Evolutionary conservation across 2,797 vertebrate species (phyloP).

Genomic region (Gymnoscopelus braueri): DNA sequence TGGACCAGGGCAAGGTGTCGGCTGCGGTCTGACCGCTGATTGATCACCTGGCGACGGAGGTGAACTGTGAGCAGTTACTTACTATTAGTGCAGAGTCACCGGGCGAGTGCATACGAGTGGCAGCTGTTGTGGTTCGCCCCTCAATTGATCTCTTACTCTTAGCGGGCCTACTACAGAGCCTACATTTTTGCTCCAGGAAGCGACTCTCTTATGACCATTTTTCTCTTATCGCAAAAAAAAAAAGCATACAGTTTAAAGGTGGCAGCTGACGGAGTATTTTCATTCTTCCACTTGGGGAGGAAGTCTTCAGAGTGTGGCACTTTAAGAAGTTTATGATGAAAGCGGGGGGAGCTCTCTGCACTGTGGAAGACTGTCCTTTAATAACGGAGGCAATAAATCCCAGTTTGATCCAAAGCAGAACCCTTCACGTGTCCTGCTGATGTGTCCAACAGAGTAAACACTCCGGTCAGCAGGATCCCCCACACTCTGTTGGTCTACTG

Average conservation of each 20-base stretch:
- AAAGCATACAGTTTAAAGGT: constrained; percentile 46
- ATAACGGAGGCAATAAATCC: constrained; percentile 78
- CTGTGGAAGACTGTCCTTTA: constrained; percentile 70
- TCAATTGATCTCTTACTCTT: constrained; percentile 35
- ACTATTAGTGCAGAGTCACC: constrained; percentile 50
- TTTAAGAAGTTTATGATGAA: constrained; percentile 68
- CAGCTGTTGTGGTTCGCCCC: constrained; percentile 28
- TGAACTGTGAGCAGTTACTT: constrained; percentile 30
- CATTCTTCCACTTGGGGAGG: constrained; percentile 36
- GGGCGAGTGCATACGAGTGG: constrained; percentile 40
- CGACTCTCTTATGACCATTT: constrained; percentile 6
- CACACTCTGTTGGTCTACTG: constrained; percentile 71
- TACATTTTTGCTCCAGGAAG: constrained; percentile 21
- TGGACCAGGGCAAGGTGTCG: constrained; percentile 71
- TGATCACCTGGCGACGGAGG: constrained; percentile 41
- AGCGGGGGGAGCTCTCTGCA: constrained; percentile 37
- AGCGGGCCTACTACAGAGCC: neutral
- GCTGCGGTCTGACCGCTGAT: constrained; percentile 66
- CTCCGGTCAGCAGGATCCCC: constrained; percentile 74
- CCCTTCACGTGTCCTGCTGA: constrained; percentile 71
- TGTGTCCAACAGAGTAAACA: constrained; percentile 78
- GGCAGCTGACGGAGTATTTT: constrained; percentile 63
- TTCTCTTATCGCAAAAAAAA: neutral
- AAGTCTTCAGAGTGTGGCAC: constrained; percentile 58
- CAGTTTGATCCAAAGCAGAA: constrained; percentile 63